Evolutionary conservation across 2,797 vertebrate genomes (phyloP).

Genomic region (Mus caroli): DNA sequence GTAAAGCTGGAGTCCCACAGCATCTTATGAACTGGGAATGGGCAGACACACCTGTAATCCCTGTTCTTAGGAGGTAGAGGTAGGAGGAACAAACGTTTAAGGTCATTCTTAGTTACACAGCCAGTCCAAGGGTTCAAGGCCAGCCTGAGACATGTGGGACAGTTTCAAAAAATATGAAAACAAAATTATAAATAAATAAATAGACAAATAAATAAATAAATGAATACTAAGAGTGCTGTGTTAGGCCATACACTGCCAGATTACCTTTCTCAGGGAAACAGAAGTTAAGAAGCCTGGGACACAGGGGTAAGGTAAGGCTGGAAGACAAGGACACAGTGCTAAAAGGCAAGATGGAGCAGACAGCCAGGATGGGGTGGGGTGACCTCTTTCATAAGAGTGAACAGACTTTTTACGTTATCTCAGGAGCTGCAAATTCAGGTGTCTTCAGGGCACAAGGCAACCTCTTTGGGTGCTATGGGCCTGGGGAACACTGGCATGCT

Average conservation of each 20-base stretch:
- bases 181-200: neutral
- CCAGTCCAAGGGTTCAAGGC: neutral
- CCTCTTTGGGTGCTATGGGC: neutral
- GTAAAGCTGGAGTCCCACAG: neutral
- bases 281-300: neutral
- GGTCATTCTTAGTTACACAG: neutral
- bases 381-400: neutral
- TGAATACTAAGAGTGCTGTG: neutral
- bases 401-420: neutral
- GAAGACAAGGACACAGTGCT: neutral
- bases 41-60: too few species aligned
- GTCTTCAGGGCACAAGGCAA: neutral
- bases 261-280: conserved; percentile 14
- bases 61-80: neutral
- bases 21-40: neutral
- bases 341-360: neutral
- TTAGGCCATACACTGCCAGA: neutral
- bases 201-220: neutral
- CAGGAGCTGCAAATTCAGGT: neutral
- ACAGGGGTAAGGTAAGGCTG: neutral
- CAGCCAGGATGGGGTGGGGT: neutral
- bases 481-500: neutral
- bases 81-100: neutral
- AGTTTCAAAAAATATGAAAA: neutral
- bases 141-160: neutral